Conservation (phyloP, 2,888 invertebrate genomes). For the Melipona bicolor region DNA sequence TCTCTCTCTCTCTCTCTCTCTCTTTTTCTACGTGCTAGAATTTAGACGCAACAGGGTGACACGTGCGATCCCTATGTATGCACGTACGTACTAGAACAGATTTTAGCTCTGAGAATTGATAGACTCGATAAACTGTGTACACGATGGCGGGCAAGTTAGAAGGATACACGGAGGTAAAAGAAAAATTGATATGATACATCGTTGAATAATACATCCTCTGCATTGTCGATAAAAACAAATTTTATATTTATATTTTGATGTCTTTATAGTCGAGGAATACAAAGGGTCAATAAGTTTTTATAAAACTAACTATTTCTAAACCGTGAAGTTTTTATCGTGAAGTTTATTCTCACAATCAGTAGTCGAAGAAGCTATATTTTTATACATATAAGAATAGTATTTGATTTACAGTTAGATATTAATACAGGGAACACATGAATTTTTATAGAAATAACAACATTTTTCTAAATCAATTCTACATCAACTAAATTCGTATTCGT, state of each 20-base stretch:
- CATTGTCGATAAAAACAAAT: neutral
- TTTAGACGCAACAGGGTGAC: slow-evolving; percentile 59
- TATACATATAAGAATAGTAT: too few relatives aligned
- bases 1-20: neutral
- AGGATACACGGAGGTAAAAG: neutral
- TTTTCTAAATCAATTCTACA: too few relatives aligned
- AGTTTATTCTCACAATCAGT: neutral
- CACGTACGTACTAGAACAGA: neutral
- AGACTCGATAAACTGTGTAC: slow-evolving; percentile 19
- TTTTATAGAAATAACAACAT: too few relatives aligned
- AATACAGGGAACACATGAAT: too few relatives aligned
- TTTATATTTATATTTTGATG: neutral
- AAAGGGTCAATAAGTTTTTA: neutral
- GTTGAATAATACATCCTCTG: slow-evolving; percentile 12
- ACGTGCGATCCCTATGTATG: slow-evolving; percentile 16
- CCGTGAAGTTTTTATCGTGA: neutral
- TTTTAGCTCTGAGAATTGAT: slow-evolving; percentile 18
- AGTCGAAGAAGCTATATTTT: neutral
- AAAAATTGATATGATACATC: neutral
- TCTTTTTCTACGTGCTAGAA: neutral
- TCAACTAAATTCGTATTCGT: too few relatives aligned
- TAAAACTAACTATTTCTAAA: neutral
- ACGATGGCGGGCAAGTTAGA: neutral
- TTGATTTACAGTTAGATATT: too few relatives aligned
- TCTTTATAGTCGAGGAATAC: neutral